Percentiles rank a stretch among this genome's conserved stretches.
These are phyloP conservation scores for Leptopilina clavipes DNA, from an alignment of 1,140 invertebrate genomes.

Conservation along the genomic window DNA sequence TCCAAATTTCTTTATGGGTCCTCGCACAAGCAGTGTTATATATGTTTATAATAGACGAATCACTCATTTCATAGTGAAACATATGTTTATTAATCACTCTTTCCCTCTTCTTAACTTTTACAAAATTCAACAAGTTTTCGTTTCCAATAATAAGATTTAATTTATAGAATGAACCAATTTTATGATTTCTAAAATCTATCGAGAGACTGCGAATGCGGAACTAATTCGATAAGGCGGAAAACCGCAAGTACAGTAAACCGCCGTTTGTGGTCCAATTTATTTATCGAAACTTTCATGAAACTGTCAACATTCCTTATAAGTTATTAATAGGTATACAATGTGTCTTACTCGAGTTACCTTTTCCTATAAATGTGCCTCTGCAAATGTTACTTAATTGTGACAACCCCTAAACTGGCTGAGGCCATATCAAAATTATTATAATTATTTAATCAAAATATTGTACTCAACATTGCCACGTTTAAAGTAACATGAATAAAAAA, in stretches of 20 bases:
- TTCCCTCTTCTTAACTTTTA: too few relatives aligned
- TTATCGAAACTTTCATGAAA: background rate
- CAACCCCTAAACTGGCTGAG: background rate
- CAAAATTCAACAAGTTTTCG: too few relatives aligned
- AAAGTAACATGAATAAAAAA: too few relatives aligned
- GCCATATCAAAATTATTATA: constrained; percentile 7
- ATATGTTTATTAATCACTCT: too few relatives aligned
- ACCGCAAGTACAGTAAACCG: constrained; percentile 6
- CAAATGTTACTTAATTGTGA: constrained; percentile 1
- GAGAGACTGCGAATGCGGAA: constrained; percentile 12
- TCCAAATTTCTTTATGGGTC: constrained; percentile 30
- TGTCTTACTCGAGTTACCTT: too few relatives aligned
- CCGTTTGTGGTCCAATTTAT: constrained; percentile 24
- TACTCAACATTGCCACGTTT: too few relatives aligned
- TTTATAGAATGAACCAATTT: background rate
- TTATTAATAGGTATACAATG: background rate
- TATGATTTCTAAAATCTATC: constrained; percentile 24
- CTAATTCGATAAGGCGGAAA: constrained; percentile 34
- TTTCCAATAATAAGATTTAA: too few relatives aligned
- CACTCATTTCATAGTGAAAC: too few relatives aligned
- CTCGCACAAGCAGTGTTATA: background rate
- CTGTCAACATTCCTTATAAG: background rate
- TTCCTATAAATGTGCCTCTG: too few relatives aligned
- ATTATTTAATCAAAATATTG: too few relatives aligned
- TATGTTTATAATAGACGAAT: background rate